Evolutionary conservation across 2,113 vertebrate species (phyloP).

Genomic region (Halichoerus grypus): DNA sequence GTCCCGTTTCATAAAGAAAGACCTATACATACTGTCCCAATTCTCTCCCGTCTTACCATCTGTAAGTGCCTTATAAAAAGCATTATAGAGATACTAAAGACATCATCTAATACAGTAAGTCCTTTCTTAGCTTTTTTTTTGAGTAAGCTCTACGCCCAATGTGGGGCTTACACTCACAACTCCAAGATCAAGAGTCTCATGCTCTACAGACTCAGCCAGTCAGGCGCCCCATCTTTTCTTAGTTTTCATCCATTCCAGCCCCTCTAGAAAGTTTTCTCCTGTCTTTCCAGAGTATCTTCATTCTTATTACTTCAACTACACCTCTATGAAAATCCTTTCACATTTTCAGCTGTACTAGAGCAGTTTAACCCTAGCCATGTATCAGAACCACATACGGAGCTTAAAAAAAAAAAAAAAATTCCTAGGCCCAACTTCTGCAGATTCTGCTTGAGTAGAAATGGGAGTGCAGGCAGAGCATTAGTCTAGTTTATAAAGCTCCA

Average conservation of each 20-base stretch:
- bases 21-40: background rate
- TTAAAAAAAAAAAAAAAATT: background rate
- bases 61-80: background rate
- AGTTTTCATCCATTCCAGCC: background rate
- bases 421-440: background rate
- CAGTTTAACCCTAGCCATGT: background rate
- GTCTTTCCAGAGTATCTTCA: conserved; percentile 16
- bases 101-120: background rate
- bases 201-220: background rate
- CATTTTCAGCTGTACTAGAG: background rate
- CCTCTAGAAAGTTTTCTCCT: background rate
- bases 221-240: background rate
- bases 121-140: background rate
- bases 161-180: background rate
- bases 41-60: background rate
- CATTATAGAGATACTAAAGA: background rate
- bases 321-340: conserved; percentile 4
- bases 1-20: background rate
- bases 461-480: background rate
- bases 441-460: background rate
- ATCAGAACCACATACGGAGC: background rate
- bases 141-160: background rate
- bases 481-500: conserved; percentile 8
- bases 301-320: conserved; percentile 31
- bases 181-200: background rate